Percentiles rank a stretch among this genome's conserved stretches.
Conservation (phyloP, 2,113 vertebrate species). For the Apaloderma vittatum region DNA sequence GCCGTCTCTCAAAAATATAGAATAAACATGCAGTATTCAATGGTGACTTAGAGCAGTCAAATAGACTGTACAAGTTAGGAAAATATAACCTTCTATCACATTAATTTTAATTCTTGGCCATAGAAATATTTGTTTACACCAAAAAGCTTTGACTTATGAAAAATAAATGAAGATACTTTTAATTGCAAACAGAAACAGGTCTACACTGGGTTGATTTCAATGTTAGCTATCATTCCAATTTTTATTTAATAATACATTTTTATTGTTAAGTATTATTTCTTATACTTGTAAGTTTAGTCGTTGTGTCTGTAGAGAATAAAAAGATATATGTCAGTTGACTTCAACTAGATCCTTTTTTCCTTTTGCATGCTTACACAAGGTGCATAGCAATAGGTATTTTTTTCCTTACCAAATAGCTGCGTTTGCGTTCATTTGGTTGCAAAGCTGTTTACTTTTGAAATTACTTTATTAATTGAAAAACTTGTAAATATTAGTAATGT, state of each 20-base stretch:
- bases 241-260: slow-evolving; percentile 7
- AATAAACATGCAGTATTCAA: neutral
- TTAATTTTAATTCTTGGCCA: slow-evolving; percentile 45
- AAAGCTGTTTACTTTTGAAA: slow-evolving; percentile 70
- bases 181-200: slow-evolving; percentile 47
- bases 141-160: slow-evolving; percentile 61
- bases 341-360: neutral
- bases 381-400: neutral
- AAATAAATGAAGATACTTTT: slow-evolving; percentile 60
- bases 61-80: neutral
- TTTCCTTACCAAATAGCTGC: slow-evolving; percentile 64
- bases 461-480: slow-evolving; percentile 71
- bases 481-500: slow-evolving; percentile 58
- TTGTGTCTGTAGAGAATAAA: neutral
- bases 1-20: neutral
- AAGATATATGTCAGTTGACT: neutral
- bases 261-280: neutral
- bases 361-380: neutral
- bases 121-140: slow-evolving; percentile 49
- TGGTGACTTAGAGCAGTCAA: neutral
- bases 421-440: slow-evolving; percentile 59
- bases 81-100: neutral
- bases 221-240: slow-evolving; percentile 24
- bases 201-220: slow-evolving; percentile 19
- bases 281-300: neutral